These are phyloP conservation scores for Lepeophtheirus nordmannii DNA, from an alignment of 2,888 invertebrate species.

Conservation along the genomic window DNA sequence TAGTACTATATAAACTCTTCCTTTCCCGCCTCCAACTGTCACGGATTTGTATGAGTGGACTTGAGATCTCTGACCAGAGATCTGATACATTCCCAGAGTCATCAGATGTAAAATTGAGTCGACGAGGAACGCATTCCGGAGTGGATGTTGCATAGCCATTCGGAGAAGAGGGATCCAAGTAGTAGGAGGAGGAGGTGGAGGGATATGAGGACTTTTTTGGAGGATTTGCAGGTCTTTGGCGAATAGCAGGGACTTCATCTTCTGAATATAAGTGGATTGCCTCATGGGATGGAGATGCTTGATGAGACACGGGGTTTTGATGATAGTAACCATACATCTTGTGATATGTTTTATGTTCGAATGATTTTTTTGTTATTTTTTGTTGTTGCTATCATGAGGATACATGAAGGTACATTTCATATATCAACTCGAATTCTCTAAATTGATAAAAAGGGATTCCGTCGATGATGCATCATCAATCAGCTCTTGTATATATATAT, in stretches of 20 bases:
- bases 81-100: not conserved
- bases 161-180: too few relatives aligned
- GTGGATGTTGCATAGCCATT: not conserved
- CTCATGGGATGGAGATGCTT: not conserved
- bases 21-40: not conserved
- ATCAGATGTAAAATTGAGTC: not conserved
- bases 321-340: too few relatives aligned
- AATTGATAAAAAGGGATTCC: too few relatives aligned
- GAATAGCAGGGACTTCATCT: not conserved
- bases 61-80: not conserved
- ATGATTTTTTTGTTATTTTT: too few relatives aligned
- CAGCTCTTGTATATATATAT: too few relatives aligned
- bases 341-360: too few relatives aligned
- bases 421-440: too few relatives aligned
- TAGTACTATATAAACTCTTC: not conserved
- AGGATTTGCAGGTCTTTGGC: not conserved
- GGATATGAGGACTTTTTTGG: not conserved
- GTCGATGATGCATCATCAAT: too few relatives aligned
- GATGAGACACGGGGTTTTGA: not conserved
- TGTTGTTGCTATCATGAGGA: too few relatives aligned
- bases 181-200: not conserved
- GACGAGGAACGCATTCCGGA: not conserved
- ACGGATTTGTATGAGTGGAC: not conserved
- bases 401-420: too few relatives aligned
- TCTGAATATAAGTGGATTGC: not conserved